A percentile compares a stretch with the other conserved stretches of the same genome.
These are phyloP conservation scores for Fragum fragum DNA, from an alignment of 2,888 invertebrate species.

Conservation along the genomic window DNA sequence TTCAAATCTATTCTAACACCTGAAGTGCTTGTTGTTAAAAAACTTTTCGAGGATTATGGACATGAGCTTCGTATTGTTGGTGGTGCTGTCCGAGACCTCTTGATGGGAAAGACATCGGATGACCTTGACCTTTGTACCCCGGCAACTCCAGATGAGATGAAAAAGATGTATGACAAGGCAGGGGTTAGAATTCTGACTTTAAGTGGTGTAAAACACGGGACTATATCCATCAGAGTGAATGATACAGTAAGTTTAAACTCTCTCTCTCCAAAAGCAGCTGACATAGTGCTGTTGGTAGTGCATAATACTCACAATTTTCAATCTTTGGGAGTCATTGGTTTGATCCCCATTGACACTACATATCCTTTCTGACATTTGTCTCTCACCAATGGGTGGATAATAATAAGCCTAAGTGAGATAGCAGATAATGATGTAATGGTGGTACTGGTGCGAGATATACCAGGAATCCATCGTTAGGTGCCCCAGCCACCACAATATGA, in stretches of 20 bases:
- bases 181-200: conserved; percentile 96
- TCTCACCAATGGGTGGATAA: too few species aligned
- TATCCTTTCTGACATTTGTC: too few species aligned
- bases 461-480: too few species aligned
- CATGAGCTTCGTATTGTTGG: conserved; percentile 96
- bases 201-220: conserved; percentile 89
- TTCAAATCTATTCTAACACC: conserved; percentile 16
- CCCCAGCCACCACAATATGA: too few species aligned
- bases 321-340: too few species aligned
- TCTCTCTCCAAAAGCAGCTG: too few species aligned
- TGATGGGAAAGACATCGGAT: conserved; percentile 86
- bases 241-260: conserved; percentile 89
- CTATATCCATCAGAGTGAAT: conserved; percentile 97
- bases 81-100: conserved; percentile 94
- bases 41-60: conserved; percentile 91
- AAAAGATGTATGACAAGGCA: conserved; percentile 94
- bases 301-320: too few species aligned
- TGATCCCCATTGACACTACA: too few species aligned
- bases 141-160: conserved; percentile 98
- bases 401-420: too few species aligned
- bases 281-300: too few species aligned
- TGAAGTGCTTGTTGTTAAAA: conserved; percentile 2
- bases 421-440: too few species aligned
- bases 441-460: too few species aligned
- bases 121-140: conserved; percentile 99